These are phyloP conservation scores for Cheirogaleus major DNA, from an alignment of 2,797 vertebrate species.

Conservation along the genomic window DNA sequence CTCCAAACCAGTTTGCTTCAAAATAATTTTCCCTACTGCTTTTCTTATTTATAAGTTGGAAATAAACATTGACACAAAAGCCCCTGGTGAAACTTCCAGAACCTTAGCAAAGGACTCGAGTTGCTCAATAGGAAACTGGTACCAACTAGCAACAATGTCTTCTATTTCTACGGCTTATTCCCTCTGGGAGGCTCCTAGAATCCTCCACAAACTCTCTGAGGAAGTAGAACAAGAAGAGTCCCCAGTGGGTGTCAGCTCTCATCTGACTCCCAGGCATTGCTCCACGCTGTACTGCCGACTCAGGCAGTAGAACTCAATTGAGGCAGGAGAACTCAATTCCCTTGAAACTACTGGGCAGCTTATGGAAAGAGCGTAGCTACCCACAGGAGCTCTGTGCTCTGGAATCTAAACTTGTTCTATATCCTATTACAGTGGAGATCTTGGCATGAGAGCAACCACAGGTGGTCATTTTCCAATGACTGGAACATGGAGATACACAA, in stretches of 20 bases:
- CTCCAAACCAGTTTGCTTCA: neutral
- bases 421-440: neutral
- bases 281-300: rapidly evolving
- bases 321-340: neutral
- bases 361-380: neutral
- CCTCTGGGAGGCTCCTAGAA: neutral
- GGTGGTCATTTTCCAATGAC: neutral
- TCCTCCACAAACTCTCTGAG: neutral
- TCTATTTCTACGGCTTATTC: neutral
- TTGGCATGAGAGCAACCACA: neutral
- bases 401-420: neutral
- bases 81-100: neutral
- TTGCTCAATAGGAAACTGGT: neutral
- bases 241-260: neutral
- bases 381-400: neutral
- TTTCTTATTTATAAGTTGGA: neutral
- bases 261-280: neutral
- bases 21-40: neutral
- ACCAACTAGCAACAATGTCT: neutral
- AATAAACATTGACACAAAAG: neutral
- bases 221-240: neutral
- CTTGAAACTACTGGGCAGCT: neutral
- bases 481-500: neutral
- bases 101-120: neutral
- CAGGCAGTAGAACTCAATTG: neutral